Conservation (phyloP, 2,113 vertebrate species). For the Neolamprologus longior region DNA sequence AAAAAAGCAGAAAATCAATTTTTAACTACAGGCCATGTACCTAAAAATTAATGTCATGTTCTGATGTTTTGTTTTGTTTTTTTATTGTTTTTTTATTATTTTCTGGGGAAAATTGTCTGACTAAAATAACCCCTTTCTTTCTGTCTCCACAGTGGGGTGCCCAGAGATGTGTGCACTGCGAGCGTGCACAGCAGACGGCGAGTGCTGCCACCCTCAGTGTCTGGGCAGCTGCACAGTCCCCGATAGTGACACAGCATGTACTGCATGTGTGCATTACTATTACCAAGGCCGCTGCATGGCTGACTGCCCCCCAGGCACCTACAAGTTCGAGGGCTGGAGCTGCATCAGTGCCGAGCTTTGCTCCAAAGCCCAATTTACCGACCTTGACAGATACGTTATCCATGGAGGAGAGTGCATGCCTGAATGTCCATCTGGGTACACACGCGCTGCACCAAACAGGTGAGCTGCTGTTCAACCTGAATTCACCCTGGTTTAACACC, state of each 20-base stretch:
- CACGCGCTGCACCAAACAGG: slow-evolving; percentile 69
- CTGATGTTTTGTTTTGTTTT: not conserved
- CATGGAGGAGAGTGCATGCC: slow-evolving; percentile 89
- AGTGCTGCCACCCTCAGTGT: slow-evolving; percentile 94
- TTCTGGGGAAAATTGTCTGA: not conserved
- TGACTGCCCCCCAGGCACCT: slow-evolving; percentile 84
- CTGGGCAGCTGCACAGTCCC: slow-evolving; percentile 86
- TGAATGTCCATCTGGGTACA: slow-evolving; percentile 90
- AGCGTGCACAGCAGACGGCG: slow-evolving; percentile 78
- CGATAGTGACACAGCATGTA: slow-evolving; percentile 78
- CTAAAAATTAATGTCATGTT: not conserved
- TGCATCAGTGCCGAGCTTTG: slow-evolving; percentile 87
- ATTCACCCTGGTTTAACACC: not conserved
- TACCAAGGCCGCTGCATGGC: slow-evolving; percentile 82
- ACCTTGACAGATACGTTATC: slow-evolving; percentile 81
- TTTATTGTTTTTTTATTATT: not conserved
- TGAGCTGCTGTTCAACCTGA: not conserved
- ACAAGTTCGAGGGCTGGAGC: slow-evolving; percentile 93
- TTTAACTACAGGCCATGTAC: not conserved
- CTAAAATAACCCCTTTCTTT: not conserved
- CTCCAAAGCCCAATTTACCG: slow-evolving; percentile 74
- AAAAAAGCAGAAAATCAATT: not conserved
- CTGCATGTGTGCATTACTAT: slow-evolving; percentile 89
- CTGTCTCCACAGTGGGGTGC: slow-evolving; percentile 74
- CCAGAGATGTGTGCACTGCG: slow-evolving; percentile 79